Conservation (phyloP, 2,888 invertebrate species). For the Archips crataeganus region DNA sequence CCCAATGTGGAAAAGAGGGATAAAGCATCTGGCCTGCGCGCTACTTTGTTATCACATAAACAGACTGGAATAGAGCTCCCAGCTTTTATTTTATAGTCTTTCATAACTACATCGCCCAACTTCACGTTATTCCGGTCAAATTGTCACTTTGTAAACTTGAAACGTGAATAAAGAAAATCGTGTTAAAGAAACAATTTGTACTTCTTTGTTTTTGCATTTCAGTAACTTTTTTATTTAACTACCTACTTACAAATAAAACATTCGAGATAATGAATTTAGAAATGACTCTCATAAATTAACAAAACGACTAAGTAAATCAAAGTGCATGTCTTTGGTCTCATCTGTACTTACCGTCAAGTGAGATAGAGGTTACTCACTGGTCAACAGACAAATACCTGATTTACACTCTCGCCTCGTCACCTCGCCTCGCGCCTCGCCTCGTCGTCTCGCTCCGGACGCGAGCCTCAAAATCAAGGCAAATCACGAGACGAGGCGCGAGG, state of each 20-base stretch:
- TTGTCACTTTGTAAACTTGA: slow-evolving; percentile 45
- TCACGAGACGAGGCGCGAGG: no score
- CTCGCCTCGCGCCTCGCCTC: no score
- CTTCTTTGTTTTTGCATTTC: not conserved
- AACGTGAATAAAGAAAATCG: slow-evolving; percentile 22
- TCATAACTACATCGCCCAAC: slow-evolving; percentile 54
- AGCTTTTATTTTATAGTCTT: slow-evolving; percentile 57
- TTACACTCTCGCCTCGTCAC: no score
- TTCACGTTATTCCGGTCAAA: slow-evolving; percentile 51
- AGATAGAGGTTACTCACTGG: not conserved
- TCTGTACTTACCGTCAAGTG: not conserved
- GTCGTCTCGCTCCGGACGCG: no score
- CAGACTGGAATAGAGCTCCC: not conserved
- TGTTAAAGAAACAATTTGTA: slow-evolving; percentile 4
- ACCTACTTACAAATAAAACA: no score
- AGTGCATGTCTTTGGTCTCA: no score
- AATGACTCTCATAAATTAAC: no score
- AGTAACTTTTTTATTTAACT: not conserved
- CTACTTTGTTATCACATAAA: not conserved
- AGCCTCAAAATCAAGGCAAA: no score
- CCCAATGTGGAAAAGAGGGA: not conserved
- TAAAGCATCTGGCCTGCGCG: not conserved
- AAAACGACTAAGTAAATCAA: no score
- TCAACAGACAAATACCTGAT: no score
- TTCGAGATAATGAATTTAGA: no score